Percentiles rank a stretch among this genome's conserved stretches.
These are phyloP conservation scores for Harlomillsia oculata DNA, from an alignment of 1,140 invertebrate genomes.

Conservation along the genomic window DNA sequence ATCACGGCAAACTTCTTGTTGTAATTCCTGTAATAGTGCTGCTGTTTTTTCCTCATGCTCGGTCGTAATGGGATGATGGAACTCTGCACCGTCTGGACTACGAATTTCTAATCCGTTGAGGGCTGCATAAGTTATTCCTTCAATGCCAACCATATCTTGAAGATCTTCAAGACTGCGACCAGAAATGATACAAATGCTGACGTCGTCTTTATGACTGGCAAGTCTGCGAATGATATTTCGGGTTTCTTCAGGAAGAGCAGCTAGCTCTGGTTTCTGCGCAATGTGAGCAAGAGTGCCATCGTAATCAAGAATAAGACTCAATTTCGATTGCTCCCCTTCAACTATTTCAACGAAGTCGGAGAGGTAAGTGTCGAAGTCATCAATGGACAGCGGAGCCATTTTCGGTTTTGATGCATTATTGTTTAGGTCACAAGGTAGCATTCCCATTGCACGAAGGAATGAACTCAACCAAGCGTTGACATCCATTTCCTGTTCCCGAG, in stretches of 20 bases:
- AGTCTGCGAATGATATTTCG: conserved; percentile 38
- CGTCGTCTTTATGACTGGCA: conserved; percentile 37
- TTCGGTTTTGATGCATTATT: conserved; percentile 36
- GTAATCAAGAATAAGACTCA: conserved; percentile 42
- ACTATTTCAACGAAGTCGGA: conserved; percentile 35
- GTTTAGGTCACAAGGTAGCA: conserved; percentile 35
- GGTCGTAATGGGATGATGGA: conserved; percentile 40
- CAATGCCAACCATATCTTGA: conserved; percentile 40
- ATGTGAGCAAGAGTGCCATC: conserved; percentile 43
- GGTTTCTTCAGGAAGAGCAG: conserved; percentile 40
- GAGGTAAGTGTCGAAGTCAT: conserved; percentile 39
- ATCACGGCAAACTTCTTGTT: conserved; percentile 38
- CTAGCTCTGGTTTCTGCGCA: conserved; percentile 42
- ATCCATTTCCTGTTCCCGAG: conserved; percentile 39
- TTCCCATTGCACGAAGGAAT: conserved; percentile 38
- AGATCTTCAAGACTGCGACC: conserved; percentile 41
- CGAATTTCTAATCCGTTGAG: conserved; percentile 42
- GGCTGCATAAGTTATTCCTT: conserved; percentile 42
- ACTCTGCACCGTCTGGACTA: conserved; percentile 40
- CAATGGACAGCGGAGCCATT: conserved; percentile 36
- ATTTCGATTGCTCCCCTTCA: conserved; percentile 34
- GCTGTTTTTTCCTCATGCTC: conserved; percentile 40
- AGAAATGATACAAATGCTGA: conserved; percentile 42
- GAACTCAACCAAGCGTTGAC: conserved; percentile 41
- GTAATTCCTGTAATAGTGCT: conserved; percentile 37